phyloP scores from a whole-genome alignment of 2,888 invertebrate genomes.

The Lottia scabra region DNA sequence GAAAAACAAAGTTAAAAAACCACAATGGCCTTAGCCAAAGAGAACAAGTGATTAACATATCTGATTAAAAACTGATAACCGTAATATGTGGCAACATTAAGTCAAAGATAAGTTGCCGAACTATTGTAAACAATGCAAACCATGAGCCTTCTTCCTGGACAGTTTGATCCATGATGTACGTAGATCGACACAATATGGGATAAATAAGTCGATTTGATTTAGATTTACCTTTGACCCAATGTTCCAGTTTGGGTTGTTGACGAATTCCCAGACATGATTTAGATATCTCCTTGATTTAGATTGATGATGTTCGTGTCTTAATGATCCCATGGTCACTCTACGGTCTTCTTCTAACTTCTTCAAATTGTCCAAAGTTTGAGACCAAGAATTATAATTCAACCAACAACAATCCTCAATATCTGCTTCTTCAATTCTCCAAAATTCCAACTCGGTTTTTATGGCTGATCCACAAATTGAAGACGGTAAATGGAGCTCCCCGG shows the following conservation, averaged over 20 bases:
- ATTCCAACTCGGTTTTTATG: constrained; percentile 41
- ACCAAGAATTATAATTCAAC: constrained; percentile 51
- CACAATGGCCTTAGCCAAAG: no score
- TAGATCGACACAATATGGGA: no score
- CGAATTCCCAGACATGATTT: constrained; percentile 25
- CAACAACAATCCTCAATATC: constrained; percentile 47
- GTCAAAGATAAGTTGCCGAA: no score
- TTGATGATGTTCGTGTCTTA: neutral
- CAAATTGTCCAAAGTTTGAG: constrained; percentile 45
- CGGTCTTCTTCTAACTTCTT: constrained; percentile 31
- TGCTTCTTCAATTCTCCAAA: constrained; percentile 45
- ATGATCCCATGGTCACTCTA: constrained; percentile 12
- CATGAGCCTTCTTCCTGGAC: no score
- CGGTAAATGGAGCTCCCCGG: constrained; percentile 42
- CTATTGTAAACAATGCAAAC: no score
- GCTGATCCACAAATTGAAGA: constrained; percentile 37
- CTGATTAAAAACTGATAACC: no score
- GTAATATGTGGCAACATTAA: no score
- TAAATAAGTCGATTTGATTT: no score
- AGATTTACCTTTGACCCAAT: constrained; percentile 31
- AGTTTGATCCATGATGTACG: neutral
- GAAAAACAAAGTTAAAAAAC: no score
- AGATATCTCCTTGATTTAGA: neutral
- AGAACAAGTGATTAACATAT: no score
- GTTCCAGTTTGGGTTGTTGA: constrained; percentile 29